Base-by-base conservation (phyloP, 2,797 vertebrate species). In the Leptoclinus maculatus region DNA sequence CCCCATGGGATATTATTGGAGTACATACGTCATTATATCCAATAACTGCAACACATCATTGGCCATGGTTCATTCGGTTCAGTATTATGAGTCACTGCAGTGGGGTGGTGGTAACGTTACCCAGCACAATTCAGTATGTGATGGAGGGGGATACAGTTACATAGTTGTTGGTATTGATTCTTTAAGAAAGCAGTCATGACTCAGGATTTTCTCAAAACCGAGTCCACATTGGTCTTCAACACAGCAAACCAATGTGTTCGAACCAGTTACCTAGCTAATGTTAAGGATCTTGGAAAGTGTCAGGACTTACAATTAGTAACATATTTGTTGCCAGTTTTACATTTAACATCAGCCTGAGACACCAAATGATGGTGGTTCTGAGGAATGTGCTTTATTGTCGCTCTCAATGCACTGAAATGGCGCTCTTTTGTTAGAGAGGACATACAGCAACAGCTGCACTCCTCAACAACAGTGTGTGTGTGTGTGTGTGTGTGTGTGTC, bases 371-470 rank as follows among this genome's bases (percentile, higher is more conserved):
- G 36, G 11, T 27, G 36, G 19, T 59, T 36, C 41, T 57, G 34
- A 78, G 78, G 75, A 87, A 87, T 88, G 79, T 71, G 84, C 49
- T 74, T 70, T 74, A 86, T 71, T 59, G 64, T 64, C 49, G 58
- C 76, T 85, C 47, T 74, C 43, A 23, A 19, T 85, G 79, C 47
- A 57, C 83, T 87, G 90, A 90, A 92, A 91, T 86, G 82, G 83
- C 70, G 77, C 87, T 68, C 86, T 92, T 93, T 91, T 88, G 90
- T 91, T 78, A 27, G 76, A 76, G 79, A 77, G 65, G 76, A 94
- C 86, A 74, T 90, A 89, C 84, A 84, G 89, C 89, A 91, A 92
- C 94, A 95, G 94, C 93, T 95, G 94, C 91, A 64, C 68, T 39
- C 73, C 72, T 78, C 82, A 76, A 49, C 67, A 63, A 11, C 76